phyloP scores from a whole-genome alignment of 2,888 invertebrate species.

The Oligia strigilis region DNA sequence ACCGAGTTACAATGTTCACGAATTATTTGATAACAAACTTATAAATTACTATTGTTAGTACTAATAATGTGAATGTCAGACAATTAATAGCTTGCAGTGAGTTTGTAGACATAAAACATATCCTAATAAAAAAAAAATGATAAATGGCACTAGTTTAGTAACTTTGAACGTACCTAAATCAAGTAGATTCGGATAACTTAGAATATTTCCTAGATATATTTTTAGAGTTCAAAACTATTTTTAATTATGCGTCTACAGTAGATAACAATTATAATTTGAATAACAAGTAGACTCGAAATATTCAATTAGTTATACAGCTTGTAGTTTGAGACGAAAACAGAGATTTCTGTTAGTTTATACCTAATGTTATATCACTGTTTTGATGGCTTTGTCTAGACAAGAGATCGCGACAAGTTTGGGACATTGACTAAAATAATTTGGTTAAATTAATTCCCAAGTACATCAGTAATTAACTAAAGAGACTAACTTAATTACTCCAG shows the following conservation, averaged over 20 bases:
- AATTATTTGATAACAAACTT: constrained; percentile 73
- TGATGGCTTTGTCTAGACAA: constrained; percentile 46
- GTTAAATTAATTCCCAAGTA: constrained; percentile 6
- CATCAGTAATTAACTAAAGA: background rate
- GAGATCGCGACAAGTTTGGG: constrained; percentile 15
- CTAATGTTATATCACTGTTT: background rate
- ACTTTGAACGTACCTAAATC: constrained; percentile 1
- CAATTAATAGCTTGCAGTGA: constrained; percentile 6
- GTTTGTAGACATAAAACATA: constrained; percentile 17
- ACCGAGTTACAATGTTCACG: constrained; percentile 71
- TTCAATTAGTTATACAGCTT: background rate
- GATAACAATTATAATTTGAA: constrained; percentile 14
- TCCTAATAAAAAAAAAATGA: background rate
- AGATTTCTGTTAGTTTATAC: background rate
- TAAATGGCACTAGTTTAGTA: background rate
- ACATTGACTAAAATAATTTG: constrained; percentile 1
- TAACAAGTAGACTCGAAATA: background rate
- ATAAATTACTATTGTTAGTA: constrained; percentile 61
- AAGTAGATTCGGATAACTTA: constrained; percentile 1
- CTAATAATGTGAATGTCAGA: constrained; percentile 51
- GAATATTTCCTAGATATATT: constrained; percentile 7
- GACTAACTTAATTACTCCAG: background rate
- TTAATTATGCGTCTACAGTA: background rate
- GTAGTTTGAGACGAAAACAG: background rate
- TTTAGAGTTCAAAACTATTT: background rate